Evolutionary conservation across 2,888 invertebrate species (phyloP).

Genomic region (Noctua fimbriata): DNA sequence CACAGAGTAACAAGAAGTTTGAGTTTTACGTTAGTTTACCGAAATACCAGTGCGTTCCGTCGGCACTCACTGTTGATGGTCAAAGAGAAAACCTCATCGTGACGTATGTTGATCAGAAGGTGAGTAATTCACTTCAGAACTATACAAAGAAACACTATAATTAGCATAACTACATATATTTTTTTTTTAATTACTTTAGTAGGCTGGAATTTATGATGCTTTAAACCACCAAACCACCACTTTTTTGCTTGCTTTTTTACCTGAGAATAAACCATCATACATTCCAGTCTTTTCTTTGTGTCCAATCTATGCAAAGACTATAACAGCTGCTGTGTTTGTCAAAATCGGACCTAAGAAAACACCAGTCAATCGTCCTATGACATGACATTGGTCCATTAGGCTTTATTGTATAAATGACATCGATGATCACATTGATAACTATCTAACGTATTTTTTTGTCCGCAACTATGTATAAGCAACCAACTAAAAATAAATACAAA

Average conservation of each 20-base stretch:
- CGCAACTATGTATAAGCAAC: neutral
- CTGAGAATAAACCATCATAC: too few relatives aligned
- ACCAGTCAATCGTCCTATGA: neutral
- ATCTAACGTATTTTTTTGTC: neutral
- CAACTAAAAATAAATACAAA: neutral
- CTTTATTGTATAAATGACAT: neutral
- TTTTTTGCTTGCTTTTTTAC: too few relatives aligned
- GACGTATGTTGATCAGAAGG: slow-evolving; percentile 95
- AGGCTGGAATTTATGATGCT: too few relatives aligned
- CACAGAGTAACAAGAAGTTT: slow-evolving; percentile 77
- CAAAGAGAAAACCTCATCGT: slow-evolving; percentile 91
- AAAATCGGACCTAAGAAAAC: neutral
- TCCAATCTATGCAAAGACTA: neutral
- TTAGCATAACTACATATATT: neutral
- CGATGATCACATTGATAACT: neutral
- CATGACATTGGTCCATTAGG: too few relatives aligned
- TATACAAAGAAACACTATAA: neutral
- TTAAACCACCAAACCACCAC: too few relatives aligned
- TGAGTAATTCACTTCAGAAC: slow-evolving; percentile 71
- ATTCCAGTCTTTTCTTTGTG: neutral
- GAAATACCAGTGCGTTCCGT: slow-evolving; percentile 92
- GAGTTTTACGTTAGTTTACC: slow-evolving; percentile 91
- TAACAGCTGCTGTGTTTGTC: neutral
- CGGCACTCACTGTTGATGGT: slow-evolving; percentile 93
- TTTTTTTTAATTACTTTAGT: too few relatives aligned